Base-by-base conservation (phyloP, 64 coral and sea anemone species). In the Porites lutea region DNA sequence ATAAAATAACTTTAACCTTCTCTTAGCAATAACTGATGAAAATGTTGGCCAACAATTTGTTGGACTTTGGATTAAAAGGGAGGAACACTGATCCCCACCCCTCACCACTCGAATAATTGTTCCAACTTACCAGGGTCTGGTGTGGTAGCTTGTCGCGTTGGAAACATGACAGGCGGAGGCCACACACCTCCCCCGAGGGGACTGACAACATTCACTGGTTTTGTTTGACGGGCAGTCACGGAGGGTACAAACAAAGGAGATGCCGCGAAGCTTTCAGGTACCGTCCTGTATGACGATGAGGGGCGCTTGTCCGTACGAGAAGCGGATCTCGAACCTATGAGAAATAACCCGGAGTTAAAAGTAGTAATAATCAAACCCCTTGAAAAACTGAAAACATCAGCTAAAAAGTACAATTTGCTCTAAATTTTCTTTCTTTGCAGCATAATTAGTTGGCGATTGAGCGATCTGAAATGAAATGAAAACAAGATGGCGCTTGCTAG, bases 271-370 rank as follows among this genome's bases (percentile, higher is more conserved):
- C 60, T 63, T 21, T 93, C 91, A 22, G 91, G 77, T 46, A 68
- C 72, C 43, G 91, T 74, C 27, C 74, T 46, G 82, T 85, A 93
- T 0, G 91, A 93, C 48, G 82, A 87, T 16, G 87, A 70, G 52
- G 91, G 91, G 23, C 91, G 82, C 21, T 93, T 93, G 13, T 93
- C 82, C 74, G 65, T 53, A 19, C 91, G 73, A 62, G 91, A 93
- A 20, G n/a, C 13, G 47, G 91, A 74, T 53, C 91, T 72, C 15
- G 91, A 93, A 7, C 81, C 81, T 84, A 21, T 48, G 18, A 52
- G 16, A 23, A 69, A 51, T 68, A 13, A 69, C 19, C 9, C 7
- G 6, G 70, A 73, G 70, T 73, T 16, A 46, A 46, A 46, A 9
- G 70, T 46, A 14, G 8, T 9, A 2, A 13, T 21, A 4, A 27